phyloP scores from a whole-genome alignment of 2,888 invertebrate species.

The Globia sparganii region DNA sequence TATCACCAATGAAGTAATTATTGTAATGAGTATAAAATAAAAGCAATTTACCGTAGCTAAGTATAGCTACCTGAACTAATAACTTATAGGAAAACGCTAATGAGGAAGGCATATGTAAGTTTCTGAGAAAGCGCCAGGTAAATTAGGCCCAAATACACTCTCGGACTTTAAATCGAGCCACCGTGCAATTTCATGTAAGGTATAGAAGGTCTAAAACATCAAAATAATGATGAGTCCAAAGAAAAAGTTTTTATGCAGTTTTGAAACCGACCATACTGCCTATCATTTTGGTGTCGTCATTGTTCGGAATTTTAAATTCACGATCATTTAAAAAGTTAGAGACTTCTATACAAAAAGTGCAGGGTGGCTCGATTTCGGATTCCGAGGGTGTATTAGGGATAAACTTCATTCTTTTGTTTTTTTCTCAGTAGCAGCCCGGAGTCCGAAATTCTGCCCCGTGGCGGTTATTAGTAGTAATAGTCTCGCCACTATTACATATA shows the following conservation, averaged over 20 bases:
- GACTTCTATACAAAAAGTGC: neutral
- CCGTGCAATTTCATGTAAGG: neutral
- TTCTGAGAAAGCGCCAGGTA: conserved; percentile 44
- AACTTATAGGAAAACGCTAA: conserved; percentile 25
- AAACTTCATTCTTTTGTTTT: neutral
- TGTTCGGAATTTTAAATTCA: neutral
- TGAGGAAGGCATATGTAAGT: neutral
- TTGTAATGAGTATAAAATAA: neutral
- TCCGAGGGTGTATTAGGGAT: conserved; percentile 9
- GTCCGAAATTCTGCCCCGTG: neutral
- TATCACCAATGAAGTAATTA: conserved; percentile 20
- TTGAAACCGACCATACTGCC: neutral
- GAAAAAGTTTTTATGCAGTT: neutral
- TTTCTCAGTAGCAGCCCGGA: neutral
- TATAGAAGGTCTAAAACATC: neutral
- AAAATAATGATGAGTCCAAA: neutral
- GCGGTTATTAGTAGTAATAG: conserved; percentile 7
- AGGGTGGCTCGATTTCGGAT: too few relatives aligned
- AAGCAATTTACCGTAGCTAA: conserved; percentile 7
- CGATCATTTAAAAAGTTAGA: neutral
- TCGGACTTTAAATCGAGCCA: neutral
- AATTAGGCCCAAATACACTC: conserved; percentile 13
- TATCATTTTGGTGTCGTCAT: neutral
- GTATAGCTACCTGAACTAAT: conserved; percentile 32
- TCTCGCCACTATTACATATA: neutral